Percentiles rank a stretch among this genome's conserved stretches.
These are phyloP conservation scores for Pyralis farinalis DNA, from an alignment of 2,888 invertebrate genomes.

Conservation along the genomic window DNA sequence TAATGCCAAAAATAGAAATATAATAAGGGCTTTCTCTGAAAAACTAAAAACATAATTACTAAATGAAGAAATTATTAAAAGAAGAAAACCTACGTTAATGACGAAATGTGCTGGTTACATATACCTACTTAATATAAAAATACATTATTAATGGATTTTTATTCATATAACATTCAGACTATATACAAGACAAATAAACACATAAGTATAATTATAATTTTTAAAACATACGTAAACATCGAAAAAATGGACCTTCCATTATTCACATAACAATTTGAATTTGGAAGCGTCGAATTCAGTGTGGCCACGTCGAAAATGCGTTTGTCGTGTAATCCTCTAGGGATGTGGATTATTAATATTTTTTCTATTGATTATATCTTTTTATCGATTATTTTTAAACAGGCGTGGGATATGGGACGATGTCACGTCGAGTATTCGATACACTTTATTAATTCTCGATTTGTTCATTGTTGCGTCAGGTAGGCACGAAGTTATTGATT, in stretches of 20 bases:
- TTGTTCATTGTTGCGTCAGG: constrained; percentile 46
- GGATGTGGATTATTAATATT: constrained; percentile 70
- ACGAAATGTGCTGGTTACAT: no score
- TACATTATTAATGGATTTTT: no score
- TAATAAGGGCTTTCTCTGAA: no score
- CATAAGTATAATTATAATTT: constrained; percentile 15
- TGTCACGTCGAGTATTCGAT: constrained; percentile 36
- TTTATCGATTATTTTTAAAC: constrained; percentile 62
- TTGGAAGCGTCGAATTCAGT: constrained; percentile 59
- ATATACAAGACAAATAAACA: no score
- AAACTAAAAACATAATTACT: no score
- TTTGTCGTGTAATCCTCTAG: constrained; percentile 78
- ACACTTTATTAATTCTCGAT: constrained; percentile 62
- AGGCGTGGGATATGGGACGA: constrained; percentile 62
- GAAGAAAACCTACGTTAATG: no score
- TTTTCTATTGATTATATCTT: constrained; percentile 53
- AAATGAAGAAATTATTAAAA: no score
- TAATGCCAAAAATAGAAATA: no score
- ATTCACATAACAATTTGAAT: constrained; percentile 51
- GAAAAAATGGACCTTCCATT: constrained; percentile 29
- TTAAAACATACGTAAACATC: no score
- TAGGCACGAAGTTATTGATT: constrained; percentile 21
- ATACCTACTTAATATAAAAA: no score
- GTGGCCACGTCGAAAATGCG: constrained; percentile 74
- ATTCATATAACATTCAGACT: no score